Evolutionary conservation across 2,113 vertebrate genomes (phyloP).

Genomic region (Burhinus bistriatus): DNA sequence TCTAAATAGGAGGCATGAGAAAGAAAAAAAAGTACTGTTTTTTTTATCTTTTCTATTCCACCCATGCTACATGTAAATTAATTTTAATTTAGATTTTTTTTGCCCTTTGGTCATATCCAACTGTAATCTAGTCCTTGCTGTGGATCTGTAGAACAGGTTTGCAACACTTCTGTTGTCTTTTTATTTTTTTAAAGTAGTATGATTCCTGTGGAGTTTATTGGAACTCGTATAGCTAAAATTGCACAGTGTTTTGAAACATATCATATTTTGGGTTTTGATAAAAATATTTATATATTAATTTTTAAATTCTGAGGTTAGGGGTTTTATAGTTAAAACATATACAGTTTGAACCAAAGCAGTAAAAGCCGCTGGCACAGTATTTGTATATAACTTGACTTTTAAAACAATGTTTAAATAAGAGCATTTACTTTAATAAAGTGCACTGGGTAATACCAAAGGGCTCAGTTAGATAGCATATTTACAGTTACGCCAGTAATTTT

Average conservation of each 20-base stretch:
- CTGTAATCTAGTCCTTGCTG: neutral
- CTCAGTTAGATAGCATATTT: neutral
- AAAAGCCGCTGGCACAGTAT: neutral
- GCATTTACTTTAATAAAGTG: neutral
- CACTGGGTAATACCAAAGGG: neutral
- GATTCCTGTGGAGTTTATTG: neutral
- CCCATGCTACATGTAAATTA: neutral
- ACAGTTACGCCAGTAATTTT: neutral
- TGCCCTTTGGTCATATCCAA: neutral
- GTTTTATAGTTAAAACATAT: neutral
- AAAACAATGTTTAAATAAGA: neutral
- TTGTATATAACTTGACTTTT: neutral
- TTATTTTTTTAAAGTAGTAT: neutral
- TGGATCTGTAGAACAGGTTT: neutral
- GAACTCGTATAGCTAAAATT: neutral
- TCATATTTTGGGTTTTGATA: slow-evolving; percentile 1
- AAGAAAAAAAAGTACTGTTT: neutral
- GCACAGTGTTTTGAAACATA: slow-evolving; percentile 6
- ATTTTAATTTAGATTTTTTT: neutral
- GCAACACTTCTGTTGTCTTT: neutral
- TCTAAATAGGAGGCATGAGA: neutral
- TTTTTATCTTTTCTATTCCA: neutral
- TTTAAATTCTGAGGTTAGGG: neutral
- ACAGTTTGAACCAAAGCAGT: neutral
- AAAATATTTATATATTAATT: slow-evolving; percentile 1